Conservation (phyloP, 2,888 invertebrate species). For the Geotrupes spiniger region DNA sequence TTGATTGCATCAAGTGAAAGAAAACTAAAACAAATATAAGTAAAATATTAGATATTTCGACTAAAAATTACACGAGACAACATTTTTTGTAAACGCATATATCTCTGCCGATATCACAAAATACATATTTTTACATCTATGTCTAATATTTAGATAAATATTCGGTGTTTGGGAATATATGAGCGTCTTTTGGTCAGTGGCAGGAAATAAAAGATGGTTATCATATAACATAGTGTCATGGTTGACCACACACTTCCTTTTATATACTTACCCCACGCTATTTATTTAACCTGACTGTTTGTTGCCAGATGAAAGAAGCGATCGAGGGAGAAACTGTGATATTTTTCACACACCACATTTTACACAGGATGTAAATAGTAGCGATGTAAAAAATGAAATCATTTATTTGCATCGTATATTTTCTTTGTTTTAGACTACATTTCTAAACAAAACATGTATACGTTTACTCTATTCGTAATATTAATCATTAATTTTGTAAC, state of each 20-base stretch:
- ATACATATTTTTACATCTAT: constrained; percentile 38
- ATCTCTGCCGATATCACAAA: constrained; percentile 39
- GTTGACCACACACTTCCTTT: constrained; percentile 43
- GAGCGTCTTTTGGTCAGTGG: constrained; percentile 47
- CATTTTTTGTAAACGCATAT: constrained; percentile 24
- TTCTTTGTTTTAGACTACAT: no score
- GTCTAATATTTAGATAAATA: constrained; percentile 44
- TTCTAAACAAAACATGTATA: no score
- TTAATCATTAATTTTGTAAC: no score
- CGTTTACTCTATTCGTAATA: no score
- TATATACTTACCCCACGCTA: constrained; percentile 39
- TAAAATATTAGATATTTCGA: no score
- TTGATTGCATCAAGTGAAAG: no score
- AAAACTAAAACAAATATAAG: no score
- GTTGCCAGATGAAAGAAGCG: constrained; percentile 21
- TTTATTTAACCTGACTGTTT: constrained; percentile 34
- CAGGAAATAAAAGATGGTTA: constrained; percentile 51
- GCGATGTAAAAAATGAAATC: no score
- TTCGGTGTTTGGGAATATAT: constrained; percentile 42
- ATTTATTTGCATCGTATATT: no score
- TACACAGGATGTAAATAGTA: no score
- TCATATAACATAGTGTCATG: constrained; percentile 45
- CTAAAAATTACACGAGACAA: constrained; percentile 9
- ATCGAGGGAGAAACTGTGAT: constrained; percentile 17
- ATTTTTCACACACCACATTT: no score